These are phyloP conservation scores for Stenotaenia linearis DNA, from an alignment of 2,888 invertebrate species.

Conservation along the genomic window DNA sequence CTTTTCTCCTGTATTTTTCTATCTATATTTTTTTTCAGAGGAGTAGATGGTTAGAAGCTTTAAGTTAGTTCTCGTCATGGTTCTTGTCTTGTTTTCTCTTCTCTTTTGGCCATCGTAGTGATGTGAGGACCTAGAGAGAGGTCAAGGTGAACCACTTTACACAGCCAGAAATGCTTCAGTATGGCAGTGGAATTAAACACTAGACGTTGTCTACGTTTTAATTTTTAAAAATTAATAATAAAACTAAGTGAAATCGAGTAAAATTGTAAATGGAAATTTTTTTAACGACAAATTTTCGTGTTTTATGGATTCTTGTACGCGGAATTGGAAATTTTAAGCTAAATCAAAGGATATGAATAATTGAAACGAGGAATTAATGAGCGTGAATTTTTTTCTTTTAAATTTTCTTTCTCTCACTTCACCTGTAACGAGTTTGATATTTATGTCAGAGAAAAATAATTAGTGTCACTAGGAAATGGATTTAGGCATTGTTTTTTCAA, in stretches of 20 bases:
- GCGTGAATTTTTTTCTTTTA: neutral
- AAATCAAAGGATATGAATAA: neutral
- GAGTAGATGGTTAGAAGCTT: neutral
- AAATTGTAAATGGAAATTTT: too few relatives aligned
- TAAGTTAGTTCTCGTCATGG: too few relatives aligned
- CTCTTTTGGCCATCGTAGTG: neutral
- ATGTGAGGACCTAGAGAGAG: slow-evolving; percentile 6
- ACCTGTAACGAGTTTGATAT: slow-evolving; percentile 16
- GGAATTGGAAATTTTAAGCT: neutral
- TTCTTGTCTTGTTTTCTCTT: neutral
- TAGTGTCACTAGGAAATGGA: slow-evolving; percentile 17
- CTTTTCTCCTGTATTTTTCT: too few relatives aligned
- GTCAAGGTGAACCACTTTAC: slow-evolving; percentile 32
- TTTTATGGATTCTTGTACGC: too few relatives aligned
- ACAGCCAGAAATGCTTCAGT: slow-evolving; percentile 7
- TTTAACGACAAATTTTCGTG: too few relatives aligned
- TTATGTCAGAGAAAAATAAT: slow-evolving; percentile 13
- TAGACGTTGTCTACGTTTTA: slow-evolving; percentile 7
- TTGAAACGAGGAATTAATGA: neutral
- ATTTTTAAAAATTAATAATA: neutral
- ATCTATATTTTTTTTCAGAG: neutral
- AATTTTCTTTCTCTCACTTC: neutral
- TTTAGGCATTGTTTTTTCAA: neutral
- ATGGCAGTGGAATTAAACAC: slow-evolving; percentile 1
- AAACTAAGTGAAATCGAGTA: neutral